These are phyloP conservation scores for Leptonema lineaticorne DNA, from an alignment of 1,140 invertebrate species.

Conservation along the genomic window DNA sequence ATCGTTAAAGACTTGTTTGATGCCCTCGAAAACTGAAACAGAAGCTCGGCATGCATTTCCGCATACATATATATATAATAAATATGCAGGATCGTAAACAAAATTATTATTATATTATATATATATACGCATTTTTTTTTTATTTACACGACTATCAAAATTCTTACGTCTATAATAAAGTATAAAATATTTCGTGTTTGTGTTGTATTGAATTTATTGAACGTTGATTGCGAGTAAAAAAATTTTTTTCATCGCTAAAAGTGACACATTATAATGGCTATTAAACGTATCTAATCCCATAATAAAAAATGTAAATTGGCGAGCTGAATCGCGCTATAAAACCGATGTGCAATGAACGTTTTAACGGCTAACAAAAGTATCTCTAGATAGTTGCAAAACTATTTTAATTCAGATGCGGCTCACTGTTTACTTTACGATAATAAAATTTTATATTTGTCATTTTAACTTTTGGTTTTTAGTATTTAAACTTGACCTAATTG, in stretches of 20 bases:
- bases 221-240: background rate
- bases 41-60: too few relatives aligned
- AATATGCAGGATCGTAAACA: background rate
- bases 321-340: too few relatives aligned
- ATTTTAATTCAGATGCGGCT: too few relatives aligned
- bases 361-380: too few relatives aligned
- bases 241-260: background rate
- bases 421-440: too few relatives aligned
- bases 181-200: background rate
- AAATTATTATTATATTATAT: background rate
- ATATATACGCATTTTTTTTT: background rate
- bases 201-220: background rate
- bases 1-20: constrained; percentile 21
- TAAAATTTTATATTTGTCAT: too few relatives aligned
- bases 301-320: background rate
- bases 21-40: constrained; percentile 8
- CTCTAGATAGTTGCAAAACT: too few relatives aligned
- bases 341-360: too few relatives aligned
- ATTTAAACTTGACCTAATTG: too few relatives aligned
- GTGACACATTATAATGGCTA: background rate
- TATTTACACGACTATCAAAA: background rate
- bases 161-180: background rate
- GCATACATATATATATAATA: background rate
- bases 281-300: background rate
- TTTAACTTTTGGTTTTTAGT: too few relatives aligned